Evolutionary conservation across 2,113 vertebrate species (phyloP).

Genomic region (Tonatia bakeri): DNA sequence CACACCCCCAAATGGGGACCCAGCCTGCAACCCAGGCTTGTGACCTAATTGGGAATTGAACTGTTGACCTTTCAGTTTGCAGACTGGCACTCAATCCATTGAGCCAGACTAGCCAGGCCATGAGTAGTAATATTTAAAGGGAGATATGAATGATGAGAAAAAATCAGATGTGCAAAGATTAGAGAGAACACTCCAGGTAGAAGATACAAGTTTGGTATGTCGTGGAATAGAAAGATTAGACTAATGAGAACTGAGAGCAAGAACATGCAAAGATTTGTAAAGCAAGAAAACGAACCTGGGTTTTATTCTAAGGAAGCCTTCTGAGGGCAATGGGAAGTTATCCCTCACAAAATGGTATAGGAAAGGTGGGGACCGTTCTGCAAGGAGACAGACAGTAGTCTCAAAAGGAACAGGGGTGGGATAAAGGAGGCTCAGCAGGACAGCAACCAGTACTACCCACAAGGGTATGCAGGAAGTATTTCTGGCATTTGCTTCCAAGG

Average conservation of each 20-base stretch:
- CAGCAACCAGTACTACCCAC: background rate
- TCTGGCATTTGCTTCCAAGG: background rate
- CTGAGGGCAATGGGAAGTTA: background rate
- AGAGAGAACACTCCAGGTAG: background rate
- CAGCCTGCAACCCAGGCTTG: no score
- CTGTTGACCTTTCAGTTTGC: no score
- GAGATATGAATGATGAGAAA: conserved; percentile 19
- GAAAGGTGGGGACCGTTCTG: background rate
- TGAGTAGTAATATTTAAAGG: background rate
- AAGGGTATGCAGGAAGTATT: background rate
- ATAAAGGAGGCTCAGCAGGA: background rate
- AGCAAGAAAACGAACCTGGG: background rate
- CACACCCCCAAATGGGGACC: no score
- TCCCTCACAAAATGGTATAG: background rate
- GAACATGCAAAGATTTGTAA: background rate
- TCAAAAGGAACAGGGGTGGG: background rate
- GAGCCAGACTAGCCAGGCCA: no score
- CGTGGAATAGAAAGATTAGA: background rate
- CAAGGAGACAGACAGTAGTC: background rate
- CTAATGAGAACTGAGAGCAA: background rate
- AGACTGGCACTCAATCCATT: no score
- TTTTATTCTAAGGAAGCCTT: conserved; percentile 15
- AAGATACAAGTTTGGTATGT: background rate
- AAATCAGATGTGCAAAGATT: background rate
- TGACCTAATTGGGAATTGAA: no score